Conservation (phyloP, 2,888 invertebrate genomes). For the Trimorus sp. region DNA sequence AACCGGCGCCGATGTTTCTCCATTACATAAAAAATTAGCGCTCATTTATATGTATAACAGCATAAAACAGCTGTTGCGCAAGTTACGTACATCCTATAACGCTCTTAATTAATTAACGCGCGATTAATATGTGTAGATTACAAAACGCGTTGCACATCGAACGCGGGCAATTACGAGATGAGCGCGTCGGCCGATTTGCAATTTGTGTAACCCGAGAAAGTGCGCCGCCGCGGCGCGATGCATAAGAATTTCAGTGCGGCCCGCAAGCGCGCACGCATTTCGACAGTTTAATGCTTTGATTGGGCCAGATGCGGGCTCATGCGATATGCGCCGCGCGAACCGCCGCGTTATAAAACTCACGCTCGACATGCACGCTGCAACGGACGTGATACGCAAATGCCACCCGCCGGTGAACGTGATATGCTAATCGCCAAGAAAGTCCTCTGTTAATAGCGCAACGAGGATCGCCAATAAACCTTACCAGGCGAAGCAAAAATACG, state of each 20-base stretch:
- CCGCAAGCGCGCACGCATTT: conserved; percentile 68
- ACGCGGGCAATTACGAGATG: conserved; percentile 34
- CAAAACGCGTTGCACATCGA: conserved; percentile 27
- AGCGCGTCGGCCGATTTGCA: conserved; percentile 9
- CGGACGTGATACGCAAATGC: conserved; percentile 59
- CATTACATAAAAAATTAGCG: conserved; percentile 34
- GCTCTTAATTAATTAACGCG: conserved; percentile 37
- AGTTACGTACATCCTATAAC: conserved; percentile 21
- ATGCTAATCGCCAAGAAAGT: conserved; percentile 70
- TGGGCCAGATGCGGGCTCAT: conserved; percentile 72
- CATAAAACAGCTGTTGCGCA: conserved; percentile 9
- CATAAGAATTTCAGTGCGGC: conserved; percentile 43
- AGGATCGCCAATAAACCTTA: conserved; percentile 53
- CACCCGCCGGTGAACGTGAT: conserved; percentile 46
- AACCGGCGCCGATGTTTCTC: conserved; percentile 24
- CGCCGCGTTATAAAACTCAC: conserved; percentile 59
- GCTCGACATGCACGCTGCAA: conserved; percentile 60
- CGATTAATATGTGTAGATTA: conserved; percentile 28
- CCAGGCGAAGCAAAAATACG: too few species aligned
- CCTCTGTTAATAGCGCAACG: conserved; percentile 66
- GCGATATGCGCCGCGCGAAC: conserved; percentile 62
- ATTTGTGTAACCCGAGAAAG: conserved; percentile 56
- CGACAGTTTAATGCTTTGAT: conserved; percentile 74
- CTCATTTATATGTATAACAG: conserved; percentile 42
- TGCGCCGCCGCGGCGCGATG: conserved; percentile 37